Evolutionary conservation across 2,797 vertebrate species (phyloP), one percentile per base, ranked within the genome.

Genomic region (Pelodytes ibericus): DNA sequence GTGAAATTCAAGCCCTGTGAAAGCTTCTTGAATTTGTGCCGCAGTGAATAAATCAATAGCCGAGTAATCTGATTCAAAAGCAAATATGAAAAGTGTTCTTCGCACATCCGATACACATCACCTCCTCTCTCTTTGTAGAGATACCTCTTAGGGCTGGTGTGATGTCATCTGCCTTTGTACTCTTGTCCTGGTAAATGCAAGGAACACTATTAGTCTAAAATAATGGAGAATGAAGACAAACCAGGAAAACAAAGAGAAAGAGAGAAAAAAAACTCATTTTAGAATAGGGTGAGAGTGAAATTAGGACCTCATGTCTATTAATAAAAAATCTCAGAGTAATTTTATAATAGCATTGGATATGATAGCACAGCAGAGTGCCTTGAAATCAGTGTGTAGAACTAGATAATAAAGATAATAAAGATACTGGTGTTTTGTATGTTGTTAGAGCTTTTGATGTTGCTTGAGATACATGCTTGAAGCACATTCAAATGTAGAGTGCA

Each of bases 1-100:
- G 4, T 53, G 49, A 53, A 20, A 53, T 53, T 53, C n/a, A 53
- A 53, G 22, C 49, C 49, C 22, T 22, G 49, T 53, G 49, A 53
- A 53, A 53, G 20, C 49, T 53, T 53, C n/a, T 53, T 53, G 49
- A 53, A 20, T 53, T 53, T 53, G n/a, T 24, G 20, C 8, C 6
- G 6, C 33, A 36, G 33, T 13, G 1, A 36, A 1, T 20, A 24
- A 20, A 53, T 20, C 49, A 11, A 22, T 20, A 22, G 49, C 20
- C 22, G 20, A 3, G n/a, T 53, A 53, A 53, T 53, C 5, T 20
- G 49, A 53, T 53, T n/a, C 49, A 8, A 24, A 24, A 7, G 15
- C 41, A n/a, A n/a, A n/a, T 13, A 15, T 44, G 18, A 3, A 8
- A 44, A 9, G 13, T 15, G 2, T 16, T 44, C 7, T 3, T 44